Evolutionary conservation across 2,113 vertebrate genomes (phyloP), one percentile per base, ranked within the genome.

Genomic region (Spheniscus mendiculus): DNA sequence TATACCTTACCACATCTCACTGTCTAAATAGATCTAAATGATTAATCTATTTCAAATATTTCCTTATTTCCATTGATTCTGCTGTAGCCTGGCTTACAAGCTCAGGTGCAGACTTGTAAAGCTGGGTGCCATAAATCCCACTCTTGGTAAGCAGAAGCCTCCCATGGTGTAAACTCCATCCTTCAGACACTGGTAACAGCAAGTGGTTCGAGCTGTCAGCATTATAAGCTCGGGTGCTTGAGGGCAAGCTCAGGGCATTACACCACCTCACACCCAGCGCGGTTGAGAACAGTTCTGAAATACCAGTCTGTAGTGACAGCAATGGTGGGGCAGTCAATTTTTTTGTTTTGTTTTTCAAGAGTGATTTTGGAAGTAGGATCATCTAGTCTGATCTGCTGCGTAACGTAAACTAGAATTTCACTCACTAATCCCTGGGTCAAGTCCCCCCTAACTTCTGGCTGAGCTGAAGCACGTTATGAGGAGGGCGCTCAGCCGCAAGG

Each of bases 181-280:
- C 84, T 42, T 19, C 65, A 5, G 15, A 2, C 52, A 0, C 30
- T 2, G 72, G 11, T 22, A 1, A 19, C 44, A n/a, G 15, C 23
- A 7, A 13, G 65, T 0, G 19, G 26, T 26, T 16, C 12, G 78
- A 61, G 52, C 52, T 4, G 59, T 15, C 59, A 16, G 62, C 38
- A 1, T 9, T 16, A 6, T 1, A n/a, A 8, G 47, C 47, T n/a
- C n/a, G 6, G 42, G 21, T 4, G 6, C 47, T 0, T 5, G 86
- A 47, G 53, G 52, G 40, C 25, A 9, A 59, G 26, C 66, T 5
- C 26, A 4, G 63, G 58, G 50, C 12, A 1, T 36, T 11, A 2
- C 1, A 4, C 22, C 42, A 3, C 50, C 71, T 49, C 52, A 12
- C 26, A 23, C 29, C 19, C 36, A 4, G 8, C 0, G 9, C 6